Evolutionary conservation across 2,888 invertebrate genomes (phyloP).

Genomic region (Pollenia griseotomentosa): DNA sequence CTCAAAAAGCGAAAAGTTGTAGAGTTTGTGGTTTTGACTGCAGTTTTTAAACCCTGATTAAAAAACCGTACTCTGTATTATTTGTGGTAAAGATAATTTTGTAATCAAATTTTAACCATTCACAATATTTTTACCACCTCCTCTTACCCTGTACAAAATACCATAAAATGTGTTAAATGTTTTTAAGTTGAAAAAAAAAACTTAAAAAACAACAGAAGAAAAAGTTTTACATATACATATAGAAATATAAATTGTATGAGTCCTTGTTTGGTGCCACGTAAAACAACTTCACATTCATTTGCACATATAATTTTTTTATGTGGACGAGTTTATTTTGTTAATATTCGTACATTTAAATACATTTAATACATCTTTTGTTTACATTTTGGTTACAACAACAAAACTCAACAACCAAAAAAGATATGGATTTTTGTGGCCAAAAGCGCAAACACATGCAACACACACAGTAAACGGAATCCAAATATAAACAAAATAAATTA

Average conservation of each 20-base stretch:
- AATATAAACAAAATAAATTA: background rate
- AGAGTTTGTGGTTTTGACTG: too few relatives aligned
- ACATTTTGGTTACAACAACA: conserved; percentile 24
- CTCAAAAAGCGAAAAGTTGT: too few relatives aligned
- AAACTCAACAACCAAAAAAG: conserved; percentile 22
- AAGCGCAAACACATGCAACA: conserved; percentile 23
- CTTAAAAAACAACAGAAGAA: background rate
- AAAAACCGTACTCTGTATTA: too few relatives aligned
- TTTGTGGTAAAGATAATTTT: too few relatives aligned
- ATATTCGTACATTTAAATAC: conserved; percentile 42
- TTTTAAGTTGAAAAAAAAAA: background rate
- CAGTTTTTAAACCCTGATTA: too few relatives aligned
- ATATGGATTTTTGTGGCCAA: conserved; percentile 56
- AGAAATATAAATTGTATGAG: too few relatives aligned
- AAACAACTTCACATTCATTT: background rate
- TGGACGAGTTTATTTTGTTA: conserved; percentile 31
- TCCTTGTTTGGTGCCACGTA: too few relatives aligned
- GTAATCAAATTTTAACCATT: too few relatives aligned
- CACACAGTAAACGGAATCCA: background rate
- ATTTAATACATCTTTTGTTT: conserved; percentile 58
- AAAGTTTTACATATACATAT: too few relatives aligned
- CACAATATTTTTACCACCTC: too few relatives aligned
- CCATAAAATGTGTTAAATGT: background rate
- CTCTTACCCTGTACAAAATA: background rate
- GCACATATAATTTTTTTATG: background rate